These are phyloP conservation scores for Noturus placidus DNA, from an alignment of 2,113 vertebrate species.

Conservation along the genomic window DNA sequence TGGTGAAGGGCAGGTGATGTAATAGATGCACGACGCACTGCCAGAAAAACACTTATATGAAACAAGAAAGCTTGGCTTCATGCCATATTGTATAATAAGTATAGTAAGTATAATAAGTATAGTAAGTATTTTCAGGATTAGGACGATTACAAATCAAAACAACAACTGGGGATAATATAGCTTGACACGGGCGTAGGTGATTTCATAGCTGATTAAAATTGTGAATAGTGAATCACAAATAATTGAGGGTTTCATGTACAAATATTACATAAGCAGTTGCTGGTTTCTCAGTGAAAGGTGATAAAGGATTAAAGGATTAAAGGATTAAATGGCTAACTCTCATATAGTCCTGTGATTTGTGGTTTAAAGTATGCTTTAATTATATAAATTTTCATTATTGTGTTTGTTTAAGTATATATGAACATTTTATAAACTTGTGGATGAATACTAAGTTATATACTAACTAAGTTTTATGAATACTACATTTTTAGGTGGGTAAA, in stretches of 20 bases:
- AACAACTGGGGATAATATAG: background rate
- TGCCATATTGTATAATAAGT: slow-evolving; percentile 1
- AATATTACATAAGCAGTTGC: background rate
- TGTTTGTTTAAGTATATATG: too few species aligned
- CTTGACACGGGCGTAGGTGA: background rate
- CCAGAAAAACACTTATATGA: slow-evolving; percentile 13
- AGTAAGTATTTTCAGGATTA: background rate
- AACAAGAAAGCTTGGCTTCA: background rate
- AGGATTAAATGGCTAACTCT: background rate
- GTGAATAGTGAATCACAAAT: background rate
- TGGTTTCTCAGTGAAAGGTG: background rate
- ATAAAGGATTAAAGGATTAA: background rate
- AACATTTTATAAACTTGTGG: too few species aligned
- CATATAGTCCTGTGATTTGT: background rate
- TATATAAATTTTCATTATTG: too few species aligned
- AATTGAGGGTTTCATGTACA: background rate
- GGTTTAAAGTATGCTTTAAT: background rate
- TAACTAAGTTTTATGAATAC: too few species aligned
- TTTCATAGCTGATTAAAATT: background rate
- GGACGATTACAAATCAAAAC: background rate
- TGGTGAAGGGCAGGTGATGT: slow-evolving; percentile 13
- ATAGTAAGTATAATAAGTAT: background rate
- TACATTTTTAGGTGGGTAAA: too few species aligned
- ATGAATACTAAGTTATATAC: too few species aligned
- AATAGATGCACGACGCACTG: background rate